Evolutionary conservation across 2,113 vertebrate species (phyloP).

Genomic region (Labrus mixtus): DNA sequence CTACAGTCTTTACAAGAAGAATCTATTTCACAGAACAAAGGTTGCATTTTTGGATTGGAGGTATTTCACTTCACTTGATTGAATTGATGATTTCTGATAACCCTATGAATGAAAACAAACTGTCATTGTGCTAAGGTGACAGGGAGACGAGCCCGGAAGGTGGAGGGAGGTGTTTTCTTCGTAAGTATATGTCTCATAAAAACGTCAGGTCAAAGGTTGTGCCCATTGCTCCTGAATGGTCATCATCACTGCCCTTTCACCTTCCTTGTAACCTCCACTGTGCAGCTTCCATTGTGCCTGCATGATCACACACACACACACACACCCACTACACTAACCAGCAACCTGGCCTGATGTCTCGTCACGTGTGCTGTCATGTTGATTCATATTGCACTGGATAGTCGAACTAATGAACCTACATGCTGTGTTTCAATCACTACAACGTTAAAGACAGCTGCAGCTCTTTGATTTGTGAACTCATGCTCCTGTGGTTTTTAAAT

Average conservation of each 20-base stretch:
- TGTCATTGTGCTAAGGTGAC: constrained; percentile 83
- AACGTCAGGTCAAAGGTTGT: constrained; percentile 28
- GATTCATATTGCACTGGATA: not conserved
- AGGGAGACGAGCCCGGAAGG: constrained; percentile 84
- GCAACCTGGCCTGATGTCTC: constrained; percentile 22
- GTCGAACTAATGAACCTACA: not conserved
- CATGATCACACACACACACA: constrained; percentile 60
- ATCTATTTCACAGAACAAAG: not conserved
- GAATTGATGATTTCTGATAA: not conserved
- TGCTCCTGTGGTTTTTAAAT: not conserved
- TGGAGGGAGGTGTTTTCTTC: constrained; percentile 86
- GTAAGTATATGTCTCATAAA: constrained; percentile 83
- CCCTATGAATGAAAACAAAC: constrained; percentile 57
- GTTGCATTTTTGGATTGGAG: not conserved
- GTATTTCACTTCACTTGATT: not conserved
- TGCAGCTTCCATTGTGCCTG: constrained; percentile 36
- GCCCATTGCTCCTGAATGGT: constrained; percentile 21
- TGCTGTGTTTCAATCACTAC: not conserved
- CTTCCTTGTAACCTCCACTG: constrained; percentile 32
- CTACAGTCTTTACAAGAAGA: too few relatives aligned
- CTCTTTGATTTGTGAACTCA: not conserved
- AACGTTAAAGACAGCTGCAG: not conserved
- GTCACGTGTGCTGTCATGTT: constrained; percentile 11
- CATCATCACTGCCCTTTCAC: constrained; percentile 36
- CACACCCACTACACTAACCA: constrained; percentile 55